These are phyloP conservation scores for Grammomys surdaster DNA, from an alignment of 2,113 vertebrate genomes.

Conservation along the genomic window DNA sequence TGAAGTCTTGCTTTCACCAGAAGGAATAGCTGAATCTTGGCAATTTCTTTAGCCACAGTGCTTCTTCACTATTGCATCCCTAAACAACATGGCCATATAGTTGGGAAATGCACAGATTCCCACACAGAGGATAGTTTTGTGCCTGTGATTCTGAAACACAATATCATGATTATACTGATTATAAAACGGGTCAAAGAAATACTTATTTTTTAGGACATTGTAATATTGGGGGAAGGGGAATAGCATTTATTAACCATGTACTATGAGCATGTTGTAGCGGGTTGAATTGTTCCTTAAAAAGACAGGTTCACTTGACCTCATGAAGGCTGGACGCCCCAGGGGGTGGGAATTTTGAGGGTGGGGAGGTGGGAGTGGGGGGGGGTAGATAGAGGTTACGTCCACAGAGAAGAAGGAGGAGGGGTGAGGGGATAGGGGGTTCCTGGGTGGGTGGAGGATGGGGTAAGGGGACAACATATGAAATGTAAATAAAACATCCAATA, in stretches of 20 bases:
- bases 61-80: neutral
- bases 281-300: neutral
- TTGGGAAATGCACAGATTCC: neutral
- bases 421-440: too few species aligned
- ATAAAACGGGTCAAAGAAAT: neutral
- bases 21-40: neutral
- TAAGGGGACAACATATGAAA: too few species aligned
- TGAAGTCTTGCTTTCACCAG: constrained; percentile 10
- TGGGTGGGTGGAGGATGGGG: too few species aligned
- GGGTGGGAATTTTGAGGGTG: too few species aligned
- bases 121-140: neutral
- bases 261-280: neutral
- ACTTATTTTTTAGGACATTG: neutral
- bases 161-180: neutral
- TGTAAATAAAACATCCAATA: too few species aligned
- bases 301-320: neutral
- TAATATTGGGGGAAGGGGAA: neutral
- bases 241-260: neutral
- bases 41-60: neutral
- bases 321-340: too few species aligned
- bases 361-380: too few species aligned
- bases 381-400: too few species aligned
- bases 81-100: constrained; percentile 5
- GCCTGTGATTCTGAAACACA: constrained; percentile 25
- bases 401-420: too few species aligned